Conservation (phyloP, 1,140 invertebrate species). For the Xylocopa sonorina region DNA sequence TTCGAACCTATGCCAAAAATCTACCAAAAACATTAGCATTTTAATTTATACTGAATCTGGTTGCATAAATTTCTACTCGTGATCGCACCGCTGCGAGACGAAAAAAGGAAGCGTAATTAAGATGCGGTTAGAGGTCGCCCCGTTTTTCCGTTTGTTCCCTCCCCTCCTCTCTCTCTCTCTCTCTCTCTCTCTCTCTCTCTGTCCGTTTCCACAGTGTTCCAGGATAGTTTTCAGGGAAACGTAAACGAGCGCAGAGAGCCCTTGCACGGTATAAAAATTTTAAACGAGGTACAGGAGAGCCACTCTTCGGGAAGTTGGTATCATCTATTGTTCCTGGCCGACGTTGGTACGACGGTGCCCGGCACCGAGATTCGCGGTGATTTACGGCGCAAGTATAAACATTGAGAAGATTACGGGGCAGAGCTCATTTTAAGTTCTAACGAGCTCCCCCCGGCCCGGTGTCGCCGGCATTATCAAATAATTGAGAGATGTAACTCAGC, state of each 20-base stretch:
- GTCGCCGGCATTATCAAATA: constrained; percentile 81
- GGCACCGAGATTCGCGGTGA: constrained; percentile 65
- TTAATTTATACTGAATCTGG: no score
- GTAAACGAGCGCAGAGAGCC: background rate
- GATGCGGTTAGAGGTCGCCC: constrained; percentile 11
- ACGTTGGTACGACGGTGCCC: constrained; percentile 54
- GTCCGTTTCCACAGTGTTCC: background rate
- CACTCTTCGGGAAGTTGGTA: constrained; percentile 68
- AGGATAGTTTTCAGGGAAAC: constrained; percentile 3
- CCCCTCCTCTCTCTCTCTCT: no score
- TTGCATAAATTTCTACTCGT: no score
- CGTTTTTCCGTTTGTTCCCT: background rate
- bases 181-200: background rate
- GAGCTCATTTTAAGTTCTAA: constrained; percentile 81
- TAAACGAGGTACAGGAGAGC: constrained; percentile 47
- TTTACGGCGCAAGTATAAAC: constrained; percentile 80
- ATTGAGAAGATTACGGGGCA: constrained; percentile 80
- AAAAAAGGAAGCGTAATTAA: constrained; percentile 20
- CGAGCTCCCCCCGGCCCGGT: constrained; percentile 79
- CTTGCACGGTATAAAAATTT: constrained; percentile 30
- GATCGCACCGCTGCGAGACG: background rate
- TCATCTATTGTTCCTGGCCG: constrained; percentile 74
- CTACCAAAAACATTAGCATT: no score
- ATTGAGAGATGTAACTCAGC: constrained; percentile 81
- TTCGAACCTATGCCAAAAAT: no score